Evolutionary conservation across 2,888 invertebrate genomes (phyloP).

Genomic region (Andrena praecox): DNA sequence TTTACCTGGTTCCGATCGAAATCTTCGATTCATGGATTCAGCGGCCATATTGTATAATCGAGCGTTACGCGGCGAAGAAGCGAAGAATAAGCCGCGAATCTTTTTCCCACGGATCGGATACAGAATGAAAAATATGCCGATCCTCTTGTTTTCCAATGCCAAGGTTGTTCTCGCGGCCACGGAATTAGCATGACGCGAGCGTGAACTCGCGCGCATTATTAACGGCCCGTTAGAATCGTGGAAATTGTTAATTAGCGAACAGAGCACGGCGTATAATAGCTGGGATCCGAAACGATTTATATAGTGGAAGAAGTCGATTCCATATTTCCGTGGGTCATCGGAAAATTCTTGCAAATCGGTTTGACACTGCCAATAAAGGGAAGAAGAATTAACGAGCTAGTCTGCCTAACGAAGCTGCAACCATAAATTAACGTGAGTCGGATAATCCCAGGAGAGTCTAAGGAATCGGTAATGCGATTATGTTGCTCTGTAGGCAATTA

Average conservation of each 20-base stretch:
- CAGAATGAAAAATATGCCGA: slow-evolving; percentile 1
- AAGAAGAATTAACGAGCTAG: not conserved
- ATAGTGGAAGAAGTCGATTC: slow-evolving; percentile 40
- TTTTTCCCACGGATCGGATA: slow-evolving; percentile 29
- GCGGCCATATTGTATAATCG: slow-evolving; percentile 44
- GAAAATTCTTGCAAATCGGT: not conserved
- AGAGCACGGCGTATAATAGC: slow-evolving; percentile 46
- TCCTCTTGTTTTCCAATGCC: slow-evolving; percentile 44
- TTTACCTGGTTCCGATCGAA: slow-evolving; percentile 59
- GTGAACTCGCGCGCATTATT: slow-evolving; percentile 56
- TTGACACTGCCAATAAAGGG: not conserved
- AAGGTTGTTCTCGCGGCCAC: slow-evolving; percentile 42
- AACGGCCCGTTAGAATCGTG: slow-evolving; percentile 69
- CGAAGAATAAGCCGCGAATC: not conserved
- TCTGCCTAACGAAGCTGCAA: slow-evolving; percentile 4
- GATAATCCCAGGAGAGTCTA: not conserved
- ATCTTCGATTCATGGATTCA: slow-evolving; percentile 38
- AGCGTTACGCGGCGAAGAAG: slow-evolving; percentile 21
- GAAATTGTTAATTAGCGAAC: slow-evolving; percentile 70
- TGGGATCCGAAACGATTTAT: slow-evolving; percentile 66
- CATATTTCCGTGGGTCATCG: slow-evolving; percentile 1
- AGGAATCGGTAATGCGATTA: slow-evolving; percentile 10
- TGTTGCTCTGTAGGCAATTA: slow-evolving; percentile 10
- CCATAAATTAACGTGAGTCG: slow-evolving; percentile 2
- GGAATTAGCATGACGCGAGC: slow-evolving; percentile 34